Conservation (phyloP, 2,113 vertebrate genomes). For the Pygathrix nemaeus region DNA sequence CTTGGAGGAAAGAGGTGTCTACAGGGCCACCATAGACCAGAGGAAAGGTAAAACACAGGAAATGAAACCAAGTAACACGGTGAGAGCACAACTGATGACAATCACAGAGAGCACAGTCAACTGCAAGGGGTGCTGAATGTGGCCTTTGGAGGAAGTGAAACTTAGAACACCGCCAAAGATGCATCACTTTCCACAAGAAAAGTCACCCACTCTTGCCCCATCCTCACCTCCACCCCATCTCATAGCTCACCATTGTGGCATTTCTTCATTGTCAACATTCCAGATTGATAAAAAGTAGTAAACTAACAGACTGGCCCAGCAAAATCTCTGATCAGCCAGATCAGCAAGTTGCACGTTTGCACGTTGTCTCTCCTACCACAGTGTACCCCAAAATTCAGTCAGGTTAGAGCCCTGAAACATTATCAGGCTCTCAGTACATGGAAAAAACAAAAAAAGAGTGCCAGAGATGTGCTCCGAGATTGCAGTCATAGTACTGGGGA, state of each 20-base stretch:
- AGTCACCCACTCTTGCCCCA: constrained; percentile 25
- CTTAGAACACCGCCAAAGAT: neutral
- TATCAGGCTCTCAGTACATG: neutral
- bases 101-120: no score
- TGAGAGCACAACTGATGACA: neutral
- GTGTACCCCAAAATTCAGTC: neutral
- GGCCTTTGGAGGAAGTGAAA: constrained; percentile 73
- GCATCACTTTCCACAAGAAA: constrained; percentile 46
- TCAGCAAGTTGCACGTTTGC: neutral
- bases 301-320: neutral
- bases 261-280: neutral
- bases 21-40: neutral
- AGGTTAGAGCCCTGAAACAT: neutral
- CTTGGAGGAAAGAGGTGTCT: neutral
- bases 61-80: constrained; percentile 60
- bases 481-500: neutral
- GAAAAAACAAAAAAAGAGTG: neutral
- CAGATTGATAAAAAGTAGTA: neutral
- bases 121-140: neutral
- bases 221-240: neutral
- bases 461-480: neutral
- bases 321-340: neutral
- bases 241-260: neutral
- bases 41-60: constrained; percentile 39
- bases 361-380: neutral